Evolutionary conservation across 2,113 vertebrate genomes (phyloP), one percentile per base, ranked within the genome.

Genomic region (Rhinoptilus africanus): DNA sequence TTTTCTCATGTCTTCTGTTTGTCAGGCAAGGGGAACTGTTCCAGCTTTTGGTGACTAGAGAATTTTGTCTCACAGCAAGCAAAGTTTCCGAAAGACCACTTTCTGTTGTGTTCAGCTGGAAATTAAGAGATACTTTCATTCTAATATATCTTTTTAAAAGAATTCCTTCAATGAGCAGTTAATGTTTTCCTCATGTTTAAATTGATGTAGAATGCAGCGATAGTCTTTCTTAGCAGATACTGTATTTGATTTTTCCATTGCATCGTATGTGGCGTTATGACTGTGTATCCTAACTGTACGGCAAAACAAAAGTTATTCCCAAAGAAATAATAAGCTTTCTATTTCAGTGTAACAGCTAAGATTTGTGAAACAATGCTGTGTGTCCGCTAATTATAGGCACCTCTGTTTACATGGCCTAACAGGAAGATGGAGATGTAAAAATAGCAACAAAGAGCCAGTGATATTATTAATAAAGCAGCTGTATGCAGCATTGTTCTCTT

Each of bases 381-480:
- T 5, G 67, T 85, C 72, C 0, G n/a, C 95, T 95, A 91, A 95
- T 76, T 92, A 93, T 88, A 95, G 95, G 66, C 48, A 54, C 80
- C 87, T 87, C 85, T 92, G 83, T 95, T 97, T 96, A 85, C 60
- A 34, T 39, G 37, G 81, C 57, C 71, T 78, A 94, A 94, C 87
- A 93, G 97, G 96, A 96, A 96, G 91, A 73, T 82, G 50, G 85
- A 66, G 47, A 82, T 69, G 74, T 97, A 96, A 96, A 98, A 98
- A 97, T 93, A 96, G 93, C 92, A 95, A 54, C 92, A 68, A 92
- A 87, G 93, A n/a, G 47, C n/a, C 73, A 41, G 45, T 74, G 73
- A 67, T 51, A 48, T 94, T 86, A 69, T 95, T 85, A 80, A 93
- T 82, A 89, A 96, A 88, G 85, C 93, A 96, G 93, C 96, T 92